phyloP scores from a whole-genome alignment of 2,113 vertebrate genomes.

The Probosciger aterrimus region DNA sequence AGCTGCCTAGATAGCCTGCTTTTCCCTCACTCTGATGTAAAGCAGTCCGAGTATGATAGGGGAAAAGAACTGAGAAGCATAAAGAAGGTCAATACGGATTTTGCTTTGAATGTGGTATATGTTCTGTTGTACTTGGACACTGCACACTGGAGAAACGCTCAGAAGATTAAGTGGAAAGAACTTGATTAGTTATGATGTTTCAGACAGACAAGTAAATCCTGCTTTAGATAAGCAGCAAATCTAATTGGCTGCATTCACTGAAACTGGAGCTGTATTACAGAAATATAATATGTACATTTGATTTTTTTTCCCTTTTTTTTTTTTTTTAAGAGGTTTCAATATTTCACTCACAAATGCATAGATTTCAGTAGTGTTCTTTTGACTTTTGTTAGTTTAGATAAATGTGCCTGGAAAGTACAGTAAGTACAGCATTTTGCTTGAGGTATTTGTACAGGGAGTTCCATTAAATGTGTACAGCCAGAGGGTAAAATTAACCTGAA shows the following conservation, averaged over 20 bases:
- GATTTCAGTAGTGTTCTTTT: not conserved
- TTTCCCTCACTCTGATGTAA: not conserved
- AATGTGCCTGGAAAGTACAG: not conserved
- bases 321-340: not conserved
- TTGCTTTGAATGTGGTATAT: not conserved
- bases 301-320: not conserved
- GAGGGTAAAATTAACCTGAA: conserved; percentile 50
- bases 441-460: conserved; percentile 1
- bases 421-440: not conserved
- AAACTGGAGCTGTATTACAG: not conserved
- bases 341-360: not conserved
- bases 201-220: not conserved
- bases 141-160: not conserved
- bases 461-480: conserved; percentile 18
- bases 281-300: not conserved
- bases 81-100: not conserved
- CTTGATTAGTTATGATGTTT: not conserved
- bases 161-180: not conserved
- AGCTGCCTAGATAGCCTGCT: not conserved
- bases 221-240: conserved; percentile 2
- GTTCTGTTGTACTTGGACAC: not conserved
- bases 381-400: not conserved
- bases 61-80: not conserved
- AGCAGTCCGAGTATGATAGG: not conserved
- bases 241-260: not conserved